Conservation (phyloP, 2,113 vertebrate species). For the Boulengeromyrus knoepffleri region DNA sequence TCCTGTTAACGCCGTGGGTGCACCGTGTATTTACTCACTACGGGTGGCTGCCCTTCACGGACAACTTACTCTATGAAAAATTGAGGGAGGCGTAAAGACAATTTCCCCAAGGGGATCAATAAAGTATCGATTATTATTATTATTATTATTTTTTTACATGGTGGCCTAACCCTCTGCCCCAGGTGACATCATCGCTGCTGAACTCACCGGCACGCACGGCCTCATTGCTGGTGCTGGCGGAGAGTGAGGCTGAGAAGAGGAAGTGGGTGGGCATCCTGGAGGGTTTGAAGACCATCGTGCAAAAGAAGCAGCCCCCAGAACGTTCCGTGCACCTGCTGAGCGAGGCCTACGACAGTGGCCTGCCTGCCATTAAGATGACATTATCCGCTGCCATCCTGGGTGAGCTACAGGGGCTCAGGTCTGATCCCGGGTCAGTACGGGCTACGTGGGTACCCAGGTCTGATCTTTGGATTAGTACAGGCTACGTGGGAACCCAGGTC, state of each 20-base stretch:
- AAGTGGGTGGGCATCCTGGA: slow-evolving; percentile 95
- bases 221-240: slow-evolving; percentile 85
- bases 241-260: slow-evolving; percentile 87
- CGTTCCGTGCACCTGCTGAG: slow-evolving; percentile 76
- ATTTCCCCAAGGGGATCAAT: too few species aligned
- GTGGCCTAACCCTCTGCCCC: slow-evolving; percentile 25
- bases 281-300: slow-evolving; percentile 80
- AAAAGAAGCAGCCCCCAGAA: slow-evolving; percentile 78
- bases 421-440: neutral
- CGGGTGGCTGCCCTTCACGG: too few species aligned
- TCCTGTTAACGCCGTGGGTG: too few species aligned
- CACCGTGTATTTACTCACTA: too few species aligned
- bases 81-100: too few species aligned
- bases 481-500: neutral
- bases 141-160: neutral
- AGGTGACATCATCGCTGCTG: slow-evolving; percentile 87
- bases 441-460: too few species aligned
- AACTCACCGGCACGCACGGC: slow-evolving; percentile 71
- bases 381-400: slow-evolving; percentile 81
- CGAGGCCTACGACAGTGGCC: slow-evolving; percentile 87
- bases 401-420: slow-evolving; percentile 38
- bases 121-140: neutral
- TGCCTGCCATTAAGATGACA: slow-evolving; percentile 84
- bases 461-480: neutral
- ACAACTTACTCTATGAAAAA: too few species aligned